Conservation (phyloP, 92 coral and sea anemone genomes). For the Phenganax stokvisi region DNA sequence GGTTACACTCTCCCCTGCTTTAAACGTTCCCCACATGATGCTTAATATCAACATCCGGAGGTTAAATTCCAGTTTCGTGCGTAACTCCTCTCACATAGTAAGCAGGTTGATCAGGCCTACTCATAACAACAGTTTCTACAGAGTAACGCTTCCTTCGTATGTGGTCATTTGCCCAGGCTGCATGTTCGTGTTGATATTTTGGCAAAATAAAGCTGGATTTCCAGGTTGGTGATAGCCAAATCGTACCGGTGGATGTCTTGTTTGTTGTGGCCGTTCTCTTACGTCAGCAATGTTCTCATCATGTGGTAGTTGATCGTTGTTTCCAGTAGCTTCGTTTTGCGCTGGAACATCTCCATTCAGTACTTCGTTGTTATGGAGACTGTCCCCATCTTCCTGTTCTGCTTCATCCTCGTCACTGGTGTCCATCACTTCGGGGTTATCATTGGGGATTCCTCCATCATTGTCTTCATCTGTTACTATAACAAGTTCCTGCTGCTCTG, state of each 20-base stretch:
- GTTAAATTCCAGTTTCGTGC: neutral
- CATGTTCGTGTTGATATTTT: slow-evolving; percentile 15
- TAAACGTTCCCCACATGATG: neutral
- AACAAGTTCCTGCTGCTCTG: slow-evolving; percentile 19
- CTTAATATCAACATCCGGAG: neutral
- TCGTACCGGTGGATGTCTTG: slow-evolving; percentile 18
- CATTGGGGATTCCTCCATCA: slow-evolving; percentile 14
- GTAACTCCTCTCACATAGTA: slow-evolving; percentile 2
- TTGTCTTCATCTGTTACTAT: slow-evolving; percentile 10
- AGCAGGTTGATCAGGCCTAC: neutral
- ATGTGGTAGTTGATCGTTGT: slow-evolving; percentile 6
- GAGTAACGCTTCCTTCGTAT: slow-evolving; percentile 14
- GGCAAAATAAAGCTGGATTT: slow-evolving; percentile 29
- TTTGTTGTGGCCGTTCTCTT: slow-evolving; percentile 26
- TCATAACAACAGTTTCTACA: slow-evolving; percentile 14
- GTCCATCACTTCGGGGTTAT: slow-evolving; percentile 5
- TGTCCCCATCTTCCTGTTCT: slow-evolving; percentile 3
- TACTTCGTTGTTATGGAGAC: slow-evolving; percentile 6
- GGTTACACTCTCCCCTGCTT: slow-evolving; percentile 4
- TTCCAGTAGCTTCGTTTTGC: neutral
- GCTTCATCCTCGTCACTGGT: slow-evolving; percentile 1
- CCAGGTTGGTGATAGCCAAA: slow-evolving; percentile 25
- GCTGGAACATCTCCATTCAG: slow-evolving; percentile 1
- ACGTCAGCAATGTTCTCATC: slow-evolving; percentile 27
- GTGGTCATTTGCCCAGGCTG: slow-evolving; percentile 15